Evolutionary conservation across 2,888 invertebrate species (phyloP), one percentile per base, ranked within the genome.

Genomic region (Sphaerophoria taeniata): DNA sequence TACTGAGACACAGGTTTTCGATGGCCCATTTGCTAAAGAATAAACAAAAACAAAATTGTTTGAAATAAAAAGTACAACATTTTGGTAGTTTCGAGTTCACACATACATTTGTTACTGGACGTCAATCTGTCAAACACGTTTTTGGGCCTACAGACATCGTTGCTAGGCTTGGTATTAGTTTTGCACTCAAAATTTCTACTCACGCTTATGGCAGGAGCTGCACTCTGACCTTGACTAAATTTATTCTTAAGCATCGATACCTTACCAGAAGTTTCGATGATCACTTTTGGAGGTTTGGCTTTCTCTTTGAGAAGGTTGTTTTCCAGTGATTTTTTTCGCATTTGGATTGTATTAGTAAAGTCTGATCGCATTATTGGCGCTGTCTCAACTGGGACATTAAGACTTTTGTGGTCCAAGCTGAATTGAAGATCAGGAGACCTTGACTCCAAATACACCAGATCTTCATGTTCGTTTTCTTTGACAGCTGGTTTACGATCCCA

Each of bases 251-350:
- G 71, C 88, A 90, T 90, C 58, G 91, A 91, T 14, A 92, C 92
- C 84, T 92, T 92, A 45, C 91, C 90, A 11, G 88, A 63, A 79
- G 90, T 88, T 73, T 90, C 88, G 45, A 90, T 89, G 34, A 89
- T 89, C 11, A 89, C 75, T 34, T 90, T 90, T 36, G 88, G 87
- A 61, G 88, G 88, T 65, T 91, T 89, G 4, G 87, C 83, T 73
- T 91, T 92, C 60, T 92, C 92, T 53, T 90, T 91, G 0, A 88
- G 73, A 34, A 89, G 88, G 87, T 89, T 92, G 61, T 89, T 91
- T 87, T 92, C 92, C 45, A 92, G 88, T 0, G 92, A 92, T 82
- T 92, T 91, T 72, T 92, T 92, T 9, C 92, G 89, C 92, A 92
- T 92, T 82, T 90, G 88, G 36, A 92, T 89, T 31, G 92, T 92